Base-by-base conservation (phyloP, 1,140 invertebrate species). In the Cyclargus thomasi region DNA sequence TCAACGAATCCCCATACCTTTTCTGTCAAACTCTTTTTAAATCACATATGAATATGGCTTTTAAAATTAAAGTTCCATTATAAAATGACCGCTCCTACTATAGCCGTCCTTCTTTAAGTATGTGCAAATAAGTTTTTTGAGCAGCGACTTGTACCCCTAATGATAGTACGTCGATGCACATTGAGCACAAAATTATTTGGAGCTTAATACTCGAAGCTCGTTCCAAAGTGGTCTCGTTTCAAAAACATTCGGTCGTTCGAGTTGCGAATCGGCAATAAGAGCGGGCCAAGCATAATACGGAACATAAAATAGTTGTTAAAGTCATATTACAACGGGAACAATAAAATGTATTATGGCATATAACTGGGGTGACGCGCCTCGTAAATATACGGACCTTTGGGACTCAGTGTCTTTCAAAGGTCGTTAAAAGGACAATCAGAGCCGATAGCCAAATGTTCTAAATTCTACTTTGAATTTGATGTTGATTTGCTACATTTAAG, bases 291-390 rank as follows among this genome's bases (percentile, higher is more conserved):
- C 39, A 16, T 47, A 47, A 47, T 47, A 16, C 39, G 14, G 39
- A 7, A 47, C 39, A 47, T 47, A 47, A 47, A 47, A 47, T 47
- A 47, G 39, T 47, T 47, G 39, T 47, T 47, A 47, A 47, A 47
- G 39, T 47, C 39, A 47, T 47, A 47, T 47, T 47, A 47, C 39
- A 47, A 47, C 39, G 39, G 39, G 39, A 47, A 47, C 39, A 47
- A 47, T 47, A 47, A 47, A 47, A 47, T 16, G 39, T 47, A 47
- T 47, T 47, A 47, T 47, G 11, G 39, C 39, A 1, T 47, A 47
- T 47, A 47, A 47, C 39, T 47, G 39, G 39, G 39, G 39, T 47
- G 39, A 47, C 39, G 39, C 39, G 10, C 39, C 39, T 47, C 39
- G 39, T 47, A 47, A 47, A 47, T 47, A 47, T 47, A 47, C 39